Percentiles rank a stretch among this genome's conserved stretches.
Evolutionary conservation across 2,113 vertebrate species (phyloP).

Genomic region (Malurus cyaneus): DNA sequence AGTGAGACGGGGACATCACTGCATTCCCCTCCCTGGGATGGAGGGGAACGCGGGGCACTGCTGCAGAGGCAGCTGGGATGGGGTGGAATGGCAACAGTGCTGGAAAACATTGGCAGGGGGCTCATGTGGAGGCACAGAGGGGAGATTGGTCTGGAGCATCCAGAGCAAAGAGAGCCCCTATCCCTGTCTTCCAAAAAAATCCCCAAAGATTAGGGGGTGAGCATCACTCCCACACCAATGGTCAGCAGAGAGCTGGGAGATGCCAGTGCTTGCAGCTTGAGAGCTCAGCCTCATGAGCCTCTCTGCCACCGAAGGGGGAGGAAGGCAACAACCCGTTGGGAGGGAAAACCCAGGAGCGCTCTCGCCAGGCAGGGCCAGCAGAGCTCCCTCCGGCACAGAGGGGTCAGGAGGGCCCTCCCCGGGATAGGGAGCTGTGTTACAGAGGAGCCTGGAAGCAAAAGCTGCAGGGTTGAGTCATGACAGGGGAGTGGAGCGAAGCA

Average conservation of each 20-base stretch:
- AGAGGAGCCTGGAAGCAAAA: neutral
- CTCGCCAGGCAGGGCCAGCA: neutral
- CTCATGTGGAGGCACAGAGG: neutral
- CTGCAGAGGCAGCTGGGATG: accelerated
- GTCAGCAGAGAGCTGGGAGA: neutral
- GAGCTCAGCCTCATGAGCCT: neutral
- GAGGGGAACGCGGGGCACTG: neutral
- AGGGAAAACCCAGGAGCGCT: neutral
- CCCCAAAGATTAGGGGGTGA: neutral
- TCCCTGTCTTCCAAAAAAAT: neutral
- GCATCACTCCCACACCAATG: accelerated
- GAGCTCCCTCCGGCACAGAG: neutral
- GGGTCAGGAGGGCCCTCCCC: neutral
- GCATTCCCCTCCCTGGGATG: neutral
- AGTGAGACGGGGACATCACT: accelerated
- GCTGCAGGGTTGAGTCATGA: neutral
- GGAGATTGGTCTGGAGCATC: neutral
- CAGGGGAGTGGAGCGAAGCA: neutral
- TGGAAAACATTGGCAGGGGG: neutral
- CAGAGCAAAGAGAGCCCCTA: neutral
- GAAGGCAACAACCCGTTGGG: neutral
- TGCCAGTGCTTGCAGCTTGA: neutral
- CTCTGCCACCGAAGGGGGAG: neutral
- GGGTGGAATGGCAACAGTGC: neutral
- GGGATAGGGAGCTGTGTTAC: neutral